These are phyloP conservation scores for Troilus luridus DNA, from an alignment of 2,888 invertebrate genomes.

Conservation along the genomic window DNA sequence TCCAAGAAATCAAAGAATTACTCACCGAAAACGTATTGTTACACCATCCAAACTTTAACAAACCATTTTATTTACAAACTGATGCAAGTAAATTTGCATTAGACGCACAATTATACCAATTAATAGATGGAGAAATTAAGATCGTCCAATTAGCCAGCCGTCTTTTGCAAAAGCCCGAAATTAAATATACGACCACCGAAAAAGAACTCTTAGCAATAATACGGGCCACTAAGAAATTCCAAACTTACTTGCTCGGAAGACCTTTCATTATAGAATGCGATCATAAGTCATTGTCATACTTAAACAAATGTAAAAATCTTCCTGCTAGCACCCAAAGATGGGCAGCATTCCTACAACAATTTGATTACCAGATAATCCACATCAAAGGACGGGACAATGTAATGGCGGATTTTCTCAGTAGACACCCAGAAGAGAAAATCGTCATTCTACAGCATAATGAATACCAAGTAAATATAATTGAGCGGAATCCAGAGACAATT, in stretches of 20 bases:
- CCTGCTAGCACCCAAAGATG: not conserved
- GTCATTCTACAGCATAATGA: too few relatives aligned
- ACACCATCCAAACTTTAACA: not conserved
- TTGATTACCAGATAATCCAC: not conserved
- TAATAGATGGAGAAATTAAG: not conserved
- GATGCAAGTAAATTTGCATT: not conserved
- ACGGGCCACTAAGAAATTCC: not conserved
- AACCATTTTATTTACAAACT: not conserved
- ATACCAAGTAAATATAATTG: too few relatives aligned
- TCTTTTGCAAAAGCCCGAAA: not conserved
- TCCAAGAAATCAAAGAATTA: too few relatives aligned
- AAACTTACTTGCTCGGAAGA: not conserved
- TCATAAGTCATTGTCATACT: not conserved
- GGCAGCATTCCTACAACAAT: not conserved
- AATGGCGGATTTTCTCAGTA: too few relatives aligned
- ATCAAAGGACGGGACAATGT: not conserved
- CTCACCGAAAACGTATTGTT: not conserved
- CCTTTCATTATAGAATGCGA: not conserved
- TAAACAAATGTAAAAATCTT: not conserved
- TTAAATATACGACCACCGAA: not conserved
- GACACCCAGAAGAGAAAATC: too few relatives aligned
- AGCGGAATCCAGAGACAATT: too few relatives aligned
- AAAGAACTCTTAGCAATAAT: not conserved
- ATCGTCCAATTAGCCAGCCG: not conserved
- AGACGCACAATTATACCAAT: not conserved